phyloP scores from a whole-genome alignment of 2,113 vertebrate genomes.

The Gasterosteus nipponicus region DNA sequence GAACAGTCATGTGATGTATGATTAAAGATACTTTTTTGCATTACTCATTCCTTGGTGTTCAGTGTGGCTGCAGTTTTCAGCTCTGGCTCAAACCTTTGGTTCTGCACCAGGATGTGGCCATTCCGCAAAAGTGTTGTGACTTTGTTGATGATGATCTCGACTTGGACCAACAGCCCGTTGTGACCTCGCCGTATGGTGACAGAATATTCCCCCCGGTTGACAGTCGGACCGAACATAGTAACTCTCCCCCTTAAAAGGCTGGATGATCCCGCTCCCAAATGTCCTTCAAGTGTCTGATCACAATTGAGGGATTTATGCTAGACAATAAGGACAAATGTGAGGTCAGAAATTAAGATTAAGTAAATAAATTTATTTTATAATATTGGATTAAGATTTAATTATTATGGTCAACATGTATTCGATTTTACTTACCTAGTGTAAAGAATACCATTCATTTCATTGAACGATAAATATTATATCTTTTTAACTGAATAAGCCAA shows the following conservation, averaged over 20 bases:
- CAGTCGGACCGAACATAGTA: constrained; percentile 71
- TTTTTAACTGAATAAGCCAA: not conserved
- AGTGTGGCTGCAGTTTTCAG: not conserved
- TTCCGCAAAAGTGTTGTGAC: constrained; percentile 65
- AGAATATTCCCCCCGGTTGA: constrained; percentile 66
- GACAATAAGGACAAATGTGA: not conserved
- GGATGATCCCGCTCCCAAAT: constrained; percentile 74
- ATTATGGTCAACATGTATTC: not conserved
- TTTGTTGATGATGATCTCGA: constrained; percentile 77
- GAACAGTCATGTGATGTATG: no score
- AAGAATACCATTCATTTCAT: not conserved
- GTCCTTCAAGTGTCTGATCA: constrained; percentile 74
- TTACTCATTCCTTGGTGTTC: not conserved
- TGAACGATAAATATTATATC: no score
- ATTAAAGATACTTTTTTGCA: not conserved
- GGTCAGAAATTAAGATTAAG: not conserved
- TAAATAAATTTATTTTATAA: not conserved
- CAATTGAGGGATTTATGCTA: not conserved
- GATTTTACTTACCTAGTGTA: not conserved
- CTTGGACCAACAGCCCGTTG: constrained; percentile 58
- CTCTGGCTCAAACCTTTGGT: constrained; percentile 52
- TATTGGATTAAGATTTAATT: not conserved
- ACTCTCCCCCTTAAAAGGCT: constrained; percentile 55
- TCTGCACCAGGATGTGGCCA: constrained; percentile 65
- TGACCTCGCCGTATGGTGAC: constrained; percentile 52